Evolutionary conservation across 2,113 vertebrate genomes (phyloP).

Genomic region (Lutjanus erythropterus): DNA sequence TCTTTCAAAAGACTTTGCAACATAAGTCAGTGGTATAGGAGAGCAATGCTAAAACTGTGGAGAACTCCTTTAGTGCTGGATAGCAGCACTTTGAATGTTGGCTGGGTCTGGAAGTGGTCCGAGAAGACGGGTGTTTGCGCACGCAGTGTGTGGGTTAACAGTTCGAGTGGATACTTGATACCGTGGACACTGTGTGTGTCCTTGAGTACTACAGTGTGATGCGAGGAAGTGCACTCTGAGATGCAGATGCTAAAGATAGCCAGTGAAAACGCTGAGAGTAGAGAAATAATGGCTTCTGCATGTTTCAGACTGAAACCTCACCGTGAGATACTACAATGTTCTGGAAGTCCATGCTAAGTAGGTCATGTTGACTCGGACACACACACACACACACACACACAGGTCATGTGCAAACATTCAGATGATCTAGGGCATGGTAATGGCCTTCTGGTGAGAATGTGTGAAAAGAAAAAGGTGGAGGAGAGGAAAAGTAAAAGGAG

Average conservation of each 20-base stretch:
- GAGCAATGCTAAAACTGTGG: background rate
- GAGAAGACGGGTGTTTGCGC: background rate
- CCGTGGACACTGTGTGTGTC: constrained; percentile 29
- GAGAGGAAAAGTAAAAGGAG: constrained; percentile 6
- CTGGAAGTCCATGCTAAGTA: constrained; percentile 48
- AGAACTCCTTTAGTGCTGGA: background rate
- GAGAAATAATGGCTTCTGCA: constrained; percentile 50
- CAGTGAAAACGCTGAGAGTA: constrained; percentile 37
- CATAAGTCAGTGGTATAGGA: background rate
- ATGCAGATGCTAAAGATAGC: constrained; percentile 56
- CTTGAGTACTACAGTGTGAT: constrained; percentile 41
- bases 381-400: background rate
- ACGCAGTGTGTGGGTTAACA: background rate
- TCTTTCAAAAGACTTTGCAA: background rate
- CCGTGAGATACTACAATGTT: constrained; percentile 13
- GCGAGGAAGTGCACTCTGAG: constrained; percentile 37
- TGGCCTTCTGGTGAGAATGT: constrained; percentile 34
- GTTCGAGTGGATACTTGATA: constrained; percentile 19
- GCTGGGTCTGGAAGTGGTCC: background rate
- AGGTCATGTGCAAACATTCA: constrained; percentile 19
- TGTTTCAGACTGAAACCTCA: constrained; percentile 37
- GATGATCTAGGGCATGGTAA: constrained; percentile 35
- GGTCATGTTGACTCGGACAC: constrained; percentile 40
- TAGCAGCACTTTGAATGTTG: background rate
- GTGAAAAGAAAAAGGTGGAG: constrained; percentile 25